Evolutionary conservation across 2,888 invertebrate species (phyloP), one percentile per base, ranked within the genome.

Genomic region (Pyrrhosoma nymphula): DNA sequence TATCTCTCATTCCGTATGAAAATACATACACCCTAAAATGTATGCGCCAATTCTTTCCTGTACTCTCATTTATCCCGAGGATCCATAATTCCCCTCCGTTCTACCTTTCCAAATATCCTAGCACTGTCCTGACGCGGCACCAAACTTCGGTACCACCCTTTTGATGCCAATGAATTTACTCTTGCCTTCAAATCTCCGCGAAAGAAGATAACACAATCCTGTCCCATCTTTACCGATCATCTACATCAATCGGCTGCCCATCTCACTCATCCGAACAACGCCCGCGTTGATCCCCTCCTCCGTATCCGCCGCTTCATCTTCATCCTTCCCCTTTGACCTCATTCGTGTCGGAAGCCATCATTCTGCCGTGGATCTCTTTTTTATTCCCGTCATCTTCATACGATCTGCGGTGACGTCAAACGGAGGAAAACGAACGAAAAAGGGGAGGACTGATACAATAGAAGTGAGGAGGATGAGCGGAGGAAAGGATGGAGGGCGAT

Each of bases 391-490:
- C 69, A 69, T 93, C 47, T 93, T 93, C 69, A 55, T 93, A 69
- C 93, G 69, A 69, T 75, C 39, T 55, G 26, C 35, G 47, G 47
- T 93, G 93, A 93, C 93, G 93, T 93, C 93, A 93, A 93, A 69
- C n/a, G 69, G 69, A 89, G 89, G n/a, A 55, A 89, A 89, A 89
- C 16, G 55, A 55, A 89, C 12, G 89, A 4, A 47, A 39, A 89
- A 89, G 56, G 0, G 89, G 89, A 88, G 26, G 90, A 60, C 35
- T 14, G 91, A 35, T 3, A 82, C 47, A 47, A 2, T 47, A 4
- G 47, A 8, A 47, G 2, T 12, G 69, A 69, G 69, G 35, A 82
- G 82, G 82, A 82, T 69, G 69, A 47, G n/a, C 47, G 10, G 69
- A 69, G 69, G n/a, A 12, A 69, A 69, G n/a, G 1, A 60, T 26